phyloP scores from a whole-genome alignment of 1,140 invertebrate genomes.

The Carcinoscorpius rotundicauda region DNA sequence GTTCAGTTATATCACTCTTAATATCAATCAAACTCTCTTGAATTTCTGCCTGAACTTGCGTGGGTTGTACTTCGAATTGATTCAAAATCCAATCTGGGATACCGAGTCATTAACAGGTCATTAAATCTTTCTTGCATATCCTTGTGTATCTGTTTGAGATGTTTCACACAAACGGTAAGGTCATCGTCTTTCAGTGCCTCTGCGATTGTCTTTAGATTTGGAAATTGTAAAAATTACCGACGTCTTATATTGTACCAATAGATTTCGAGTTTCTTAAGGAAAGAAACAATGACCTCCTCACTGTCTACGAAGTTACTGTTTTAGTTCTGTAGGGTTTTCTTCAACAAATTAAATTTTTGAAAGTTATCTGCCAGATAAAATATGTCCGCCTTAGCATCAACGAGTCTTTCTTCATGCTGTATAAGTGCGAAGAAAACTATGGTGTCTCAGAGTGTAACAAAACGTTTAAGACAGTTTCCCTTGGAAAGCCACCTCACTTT shows the following conservation, averaged over 20 bases:
- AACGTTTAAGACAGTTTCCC: slow-evolving; percentile 14
- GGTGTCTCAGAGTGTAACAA: slow-evolving; percentile 10
- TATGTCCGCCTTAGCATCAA: slow-evolving; percentile 17
- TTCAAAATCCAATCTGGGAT: too few species aligned
- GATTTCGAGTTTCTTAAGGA: slow-evolving; percentile 10
- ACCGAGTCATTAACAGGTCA: too few species aligned
- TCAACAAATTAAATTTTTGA: slow-evolving; percentile 5
- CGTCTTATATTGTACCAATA: too few species aligned
- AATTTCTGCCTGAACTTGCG: too few species aligned
- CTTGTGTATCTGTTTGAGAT: too few species aligned
- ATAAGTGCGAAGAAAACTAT: slow-evolving; percentile 15
- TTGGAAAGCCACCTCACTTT: slow-evolving; percentile 18
- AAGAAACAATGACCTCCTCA: slow-evolving; percentile 14
- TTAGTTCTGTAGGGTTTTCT: slow-evolving; percentile 15
- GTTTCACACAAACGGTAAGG: slow-evolving; percentile 13
- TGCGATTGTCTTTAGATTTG: slow-evolving; percentile 11
- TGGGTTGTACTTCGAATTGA: too few species aligned
- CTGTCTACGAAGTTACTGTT: slow-evolving; percentile 17
- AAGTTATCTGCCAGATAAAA: slow-evolving; percentile 18
- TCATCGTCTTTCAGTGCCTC: slow-evolving; percentile 5
- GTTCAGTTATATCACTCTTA: too few species aligned
- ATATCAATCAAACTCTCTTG: too few species aligned
- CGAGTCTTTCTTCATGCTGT: slow-evolving; percentile 8
- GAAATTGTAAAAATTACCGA: slow-evolving; percentile 3
- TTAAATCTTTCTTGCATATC: too few species aligned